These are phyloP conservation scores for Mesembrinibis cayennensis DNA, from an alignment of 2,113 vertebrate genomes.

Conservation along the genomic window DNA sequence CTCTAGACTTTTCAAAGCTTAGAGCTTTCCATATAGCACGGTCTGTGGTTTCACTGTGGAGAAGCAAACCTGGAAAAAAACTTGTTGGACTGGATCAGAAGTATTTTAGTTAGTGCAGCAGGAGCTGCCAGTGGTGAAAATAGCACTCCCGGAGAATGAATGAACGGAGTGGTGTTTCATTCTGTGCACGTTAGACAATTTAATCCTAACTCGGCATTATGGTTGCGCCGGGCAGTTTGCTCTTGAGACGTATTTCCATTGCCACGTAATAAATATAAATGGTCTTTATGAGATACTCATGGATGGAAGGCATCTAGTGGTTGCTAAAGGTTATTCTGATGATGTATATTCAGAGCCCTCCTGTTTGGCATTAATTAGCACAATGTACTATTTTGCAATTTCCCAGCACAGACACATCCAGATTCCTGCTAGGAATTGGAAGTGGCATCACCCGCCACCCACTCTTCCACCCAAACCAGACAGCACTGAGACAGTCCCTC, in stretches of 20 bases:
- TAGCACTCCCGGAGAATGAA: slow-evolving; percentile 17
- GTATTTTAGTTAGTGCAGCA: slow-evolving; percentile 36
- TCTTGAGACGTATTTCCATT: not conserved
- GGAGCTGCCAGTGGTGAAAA: slow-evolving; percentile 49
- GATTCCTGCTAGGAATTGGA: slow-evolving; percentile 48
- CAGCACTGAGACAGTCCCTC: not conserved
- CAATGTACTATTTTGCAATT: slow-evolving; percentile 51
- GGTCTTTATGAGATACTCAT: not conserved
- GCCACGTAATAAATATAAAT: not conserved
- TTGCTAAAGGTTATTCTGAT: slow-evolving; percentile 34
- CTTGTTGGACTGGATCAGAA: slow-evolving; percentile 9
- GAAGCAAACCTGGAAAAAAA: slow-evolving; percentile 49
- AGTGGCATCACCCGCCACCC: slow-evolving; percentile 7
- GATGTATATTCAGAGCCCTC: slow-evolving; percentile 18
- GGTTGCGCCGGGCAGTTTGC: not conserved
- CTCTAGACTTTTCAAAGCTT: slow-evolving; percentile 32
- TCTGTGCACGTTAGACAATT: not conserved
- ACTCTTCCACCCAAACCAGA: slow-evolving; percentile 25
- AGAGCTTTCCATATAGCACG: slow-evolving; percentile 1
- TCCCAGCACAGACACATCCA: slow-evolving; percentile 50
- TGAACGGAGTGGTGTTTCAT: slow-evolving; percentile 1
- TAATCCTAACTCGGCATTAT: not conserved
- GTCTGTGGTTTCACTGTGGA: not conserved
- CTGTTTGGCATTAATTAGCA: slow-evolving; percentile 56
- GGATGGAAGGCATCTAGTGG: slow-evolving; percentile 7